Evolutionary conservation across 2,888 invertebrate genomes (phyloP).

Genomic region (Caenorhabditis sp.): DNA sequence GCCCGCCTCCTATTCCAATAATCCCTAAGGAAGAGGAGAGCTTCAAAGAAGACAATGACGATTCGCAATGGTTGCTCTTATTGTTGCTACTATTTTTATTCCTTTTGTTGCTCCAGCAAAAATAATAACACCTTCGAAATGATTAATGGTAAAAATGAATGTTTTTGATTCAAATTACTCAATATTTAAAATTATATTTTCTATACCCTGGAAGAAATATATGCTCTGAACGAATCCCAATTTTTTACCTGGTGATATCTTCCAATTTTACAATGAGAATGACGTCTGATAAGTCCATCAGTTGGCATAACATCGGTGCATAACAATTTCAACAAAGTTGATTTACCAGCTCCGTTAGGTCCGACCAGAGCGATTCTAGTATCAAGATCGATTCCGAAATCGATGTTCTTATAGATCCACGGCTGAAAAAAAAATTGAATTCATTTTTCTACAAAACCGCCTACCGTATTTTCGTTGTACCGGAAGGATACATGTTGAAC

Average conservation of each 20-base stretch:
- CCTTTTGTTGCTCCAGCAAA: conserved; percentile 17
- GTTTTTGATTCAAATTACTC: no score
- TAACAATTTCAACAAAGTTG: conserved; percentile 91
- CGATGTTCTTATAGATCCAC: conserved; percentile 93
- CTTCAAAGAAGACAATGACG: conserved; percentile 16
- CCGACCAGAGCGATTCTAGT: conserved; percentile 91
- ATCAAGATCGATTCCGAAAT: conserved; percentile 98
- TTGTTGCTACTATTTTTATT: conserved; percentile 10
- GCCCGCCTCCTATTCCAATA: background rate
- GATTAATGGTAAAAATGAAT: background rate
- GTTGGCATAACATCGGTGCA: conserved; percentile 93
- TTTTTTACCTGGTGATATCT: conserved; percentile 93
- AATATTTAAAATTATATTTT: no score
- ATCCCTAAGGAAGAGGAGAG: background rate
- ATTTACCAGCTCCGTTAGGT: conserved; percentile 98
- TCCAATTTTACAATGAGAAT: conserved; percentile 95
- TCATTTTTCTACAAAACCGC: conserved; percentile 4
- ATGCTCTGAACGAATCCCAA: no score
- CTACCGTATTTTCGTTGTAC: conserved; percentile 76
- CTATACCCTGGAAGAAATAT: no score
- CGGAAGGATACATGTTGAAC: conserved; percentile 97
- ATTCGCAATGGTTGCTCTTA: conserved; percentile 32
- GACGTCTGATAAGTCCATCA: conserved; percentile 95
- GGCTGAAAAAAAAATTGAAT: conserved; percentile 75
- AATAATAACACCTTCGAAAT: background rate